phyloP scores from a whole-genome alignment of 1,140 invertebrate genomes.

The Heterodera schachtii region DNA sequence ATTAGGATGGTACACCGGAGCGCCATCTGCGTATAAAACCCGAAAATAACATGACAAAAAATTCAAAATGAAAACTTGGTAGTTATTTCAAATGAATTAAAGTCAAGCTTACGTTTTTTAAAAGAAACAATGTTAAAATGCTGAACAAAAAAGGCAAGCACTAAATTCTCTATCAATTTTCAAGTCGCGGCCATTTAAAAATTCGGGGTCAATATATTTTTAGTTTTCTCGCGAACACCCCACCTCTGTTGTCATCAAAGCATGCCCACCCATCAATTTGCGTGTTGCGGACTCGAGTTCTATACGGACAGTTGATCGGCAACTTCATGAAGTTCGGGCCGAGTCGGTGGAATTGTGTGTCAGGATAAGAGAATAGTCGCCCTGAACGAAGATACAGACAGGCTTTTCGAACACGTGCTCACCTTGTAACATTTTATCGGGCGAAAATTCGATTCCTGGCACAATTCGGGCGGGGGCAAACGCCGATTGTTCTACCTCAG shows the following conservation, averaged over 20 bases:
- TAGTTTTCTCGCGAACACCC: not conserved
- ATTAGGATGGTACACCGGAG: slow-evolving; percentile 94
- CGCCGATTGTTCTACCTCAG: slow-evolving; percentile 84
- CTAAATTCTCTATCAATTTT: too few species aligned
- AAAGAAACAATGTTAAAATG: not conserved
- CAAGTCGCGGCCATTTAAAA: too few species aligned
- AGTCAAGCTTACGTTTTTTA: too few species aligned
- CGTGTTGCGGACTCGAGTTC: slow-evolving; percentile 74
- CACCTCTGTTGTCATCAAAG: slow-evolving; percentile 65
- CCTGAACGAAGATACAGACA: slow-evolving; percentile 40
- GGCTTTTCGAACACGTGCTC: not conserved
- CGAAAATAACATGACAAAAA: too few species aligned
- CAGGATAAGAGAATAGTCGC: slow-evolving; percentile 83
- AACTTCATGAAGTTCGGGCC: slow-evolving; percentile 89
- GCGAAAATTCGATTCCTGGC: slow-evolving; percentile 84
- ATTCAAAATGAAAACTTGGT: too few species aligned
- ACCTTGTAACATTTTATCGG: slow-evolving; percentile 88
- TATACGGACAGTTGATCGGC: slow-evolving; percentile 90
- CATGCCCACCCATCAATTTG: slow-evolving; percentile 83
- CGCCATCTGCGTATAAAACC: slow-evolving; percentile 68
- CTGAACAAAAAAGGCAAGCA: too few species aligned
- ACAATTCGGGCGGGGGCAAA: slow-evolving; percentile 88
- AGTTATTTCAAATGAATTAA: too few species aligned
- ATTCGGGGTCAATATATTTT: too few species aligned
- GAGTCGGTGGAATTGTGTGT: slow-evolving; percentile 89